A percentile compares a stretch with the other conserved stretches of the same genome.
Evolutionary conservation across 1,140 invertebrate genomes (phyloP).

Genomic region (Penaeus indicus): DNA sequence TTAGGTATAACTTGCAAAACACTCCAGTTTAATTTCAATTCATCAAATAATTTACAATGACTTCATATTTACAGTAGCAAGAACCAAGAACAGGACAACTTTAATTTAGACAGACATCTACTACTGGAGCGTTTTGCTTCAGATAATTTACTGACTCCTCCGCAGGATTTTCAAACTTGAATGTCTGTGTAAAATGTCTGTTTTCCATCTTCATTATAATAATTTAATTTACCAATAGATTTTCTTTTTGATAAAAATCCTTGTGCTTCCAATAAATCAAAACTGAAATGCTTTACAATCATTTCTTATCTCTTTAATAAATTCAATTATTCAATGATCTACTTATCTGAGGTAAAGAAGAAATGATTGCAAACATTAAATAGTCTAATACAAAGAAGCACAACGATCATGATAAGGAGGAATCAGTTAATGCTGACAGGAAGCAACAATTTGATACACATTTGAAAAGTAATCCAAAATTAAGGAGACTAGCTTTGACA

Average conservation of each 20-base stretch:
- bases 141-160: constrained; percentile 3
- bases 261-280: too few relatives aligned
- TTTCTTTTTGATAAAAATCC: too few relatives aligned
- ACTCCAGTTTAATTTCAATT: too few relatives aligned
- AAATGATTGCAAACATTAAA: background rate
- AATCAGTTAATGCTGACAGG: constrained; percentile 30
- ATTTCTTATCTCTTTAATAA: too few relatives aligned
- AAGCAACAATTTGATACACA: constrained; percentile 16
- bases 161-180: background rate
- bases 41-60: too few relatives aligned
- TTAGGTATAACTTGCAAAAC: too few relatives aligned
- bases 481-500: too few relatives aligned
- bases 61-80: background rate
- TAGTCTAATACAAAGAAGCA: background rate
- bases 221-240: too few relatives aligned
- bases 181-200: too few relatives aligned
- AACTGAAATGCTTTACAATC: too few relatives aligned
- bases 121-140: constrained; percentile 4
- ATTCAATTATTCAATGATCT: too few relatives aligned
- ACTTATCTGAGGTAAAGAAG: background rate
- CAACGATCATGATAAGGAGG: constrained; percentile 30
- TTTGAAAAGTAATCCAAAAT: background rate
- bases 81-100: background rate
- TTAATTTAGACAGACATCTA: background rate
- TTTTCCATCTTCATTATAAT: too few relatives aligned